Conservation (phyloP, 2,797 vertebrate species). For the Okamejei kenojei region DNA sequence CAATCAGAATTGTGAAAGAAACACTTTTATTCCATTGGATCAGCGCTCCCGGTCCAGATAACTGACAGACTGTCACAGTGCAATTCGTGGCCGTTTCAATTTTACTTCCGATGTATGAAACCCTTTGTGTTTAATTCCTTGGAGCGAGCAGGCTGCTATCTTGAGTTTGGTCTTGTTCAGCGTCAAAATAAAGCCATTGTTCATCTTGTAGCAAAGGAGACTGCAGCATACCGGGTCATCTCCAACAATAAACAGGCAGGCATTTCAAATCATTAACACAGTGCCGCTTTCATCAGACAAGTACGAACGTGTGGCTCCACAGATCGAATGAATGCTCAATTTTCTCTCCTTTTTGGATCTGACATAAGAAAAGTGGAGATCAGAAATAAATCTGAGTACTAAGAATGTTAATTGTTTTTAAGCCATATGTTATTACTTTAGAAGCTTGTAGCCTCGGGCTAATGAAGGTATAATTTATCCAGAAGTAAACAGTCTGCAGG, state of each 20-base stretch:
- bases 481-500: conserved; percentile 12
- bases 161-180: background rate
- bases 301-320: background rate
- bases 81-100: background rate
- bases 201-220: background rate
- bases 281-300: background rate
- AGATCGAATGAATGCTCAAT: background rate
- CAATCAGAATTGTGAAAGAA: background rate
- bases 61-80: background rate
- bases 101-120: background rate
- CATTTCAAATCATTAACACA: background rate
- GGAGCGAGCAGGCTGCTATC: background rate
- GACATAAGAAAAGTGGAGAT: background rate
- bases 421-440: background rate
- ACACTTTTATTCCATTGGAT: background rate
- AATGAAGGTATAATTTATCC: background rate
- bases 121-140: conserved; percentile 25
- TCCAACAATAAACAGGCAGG: background rate
- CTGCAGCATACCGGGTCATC: conserved; percentile 1
- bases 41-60: background rate
- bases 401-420: background rate
- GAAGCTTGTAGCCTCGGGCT: background rate
- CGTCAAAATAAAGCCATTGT: conserved; percentile 17
- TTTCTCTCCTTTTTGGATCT: background rate
- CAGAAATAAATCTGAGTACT: background rate